phyloP scores from a whole-genome alignment of 2,113 vertebrate genomes.

The Thermophis baileyi region DNA sequence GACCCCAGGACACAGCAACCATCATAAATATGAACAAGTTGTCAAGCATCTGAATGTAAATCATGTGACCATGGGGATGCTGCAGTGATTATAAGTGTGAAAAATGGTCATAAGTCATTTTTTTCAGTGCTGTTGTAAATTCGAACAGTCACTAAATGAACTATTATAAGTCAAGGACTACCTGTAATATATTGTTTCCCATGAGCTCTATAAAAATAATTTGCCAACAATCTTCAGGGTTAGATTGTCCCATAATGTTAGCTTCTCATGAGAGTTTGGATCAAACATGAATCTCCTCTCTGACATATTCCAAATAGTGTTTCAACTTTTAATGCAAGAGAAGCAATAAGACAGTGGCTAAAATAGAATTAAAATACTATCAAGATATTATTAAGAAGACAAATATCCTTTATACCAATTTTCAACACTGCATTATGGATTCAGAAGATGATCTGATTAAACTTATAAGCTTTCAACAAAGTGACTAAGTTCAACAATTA shows the following conservation, averaged over 20 bases:
- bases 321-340: background rate
- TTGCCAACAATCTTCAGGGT: background rate
- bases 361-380: background rate
- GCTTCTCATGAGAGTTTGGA: background rate
- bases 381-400: background rate
- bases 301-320: background rate
- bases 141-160: no score
- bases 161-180: no score
- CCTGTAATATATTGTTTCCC: background rate
- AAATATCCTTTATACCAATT: background rate
- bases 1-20: background rate
- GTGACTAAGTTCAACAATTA: background rate
- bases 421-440: background rate
- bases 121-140: no score
- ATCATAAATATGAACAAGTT: background rate
- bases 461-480: background rate
- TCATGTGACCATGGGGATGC: background rate
- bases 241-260: background rate
- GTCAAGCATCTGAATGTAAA: background rate
- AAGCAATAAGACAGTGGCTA: background rate
- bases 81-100: background rate
- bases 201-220: background rate
- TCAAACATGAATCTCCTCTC: background rate
- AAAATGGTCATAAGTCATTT: no score
- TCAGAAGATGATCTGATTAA: background rate